Evolutionary conservation across 2,113 vertebrate species (phyloP), one percentile per base, ranked within the genome.

Genomic region (Cinclus mexicanus): DNA sequence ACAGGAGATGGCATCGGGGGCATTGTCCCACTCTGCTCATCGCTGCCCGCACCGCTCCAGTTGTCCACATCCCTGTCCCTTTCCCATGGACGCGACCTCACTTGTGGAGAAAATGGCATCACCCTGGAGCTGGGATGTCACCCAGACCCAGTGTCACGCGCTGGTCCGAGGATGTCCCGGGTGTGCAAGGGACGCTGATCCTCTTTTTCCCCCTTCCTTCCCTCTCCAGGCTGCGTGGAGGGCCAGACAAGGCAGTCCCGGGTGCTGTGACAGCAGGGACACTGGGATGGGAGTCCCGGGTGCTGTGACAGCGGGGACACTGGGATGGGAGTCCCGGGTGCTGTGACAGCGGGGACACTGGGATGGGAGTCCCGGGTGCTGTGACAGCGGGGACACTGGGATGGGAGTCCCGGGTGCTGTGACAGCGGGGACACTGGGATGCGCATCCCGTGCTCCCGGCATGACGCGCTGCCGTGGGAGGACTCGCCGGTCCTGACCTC

Each of bases 351-450:
- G 4, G 2, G 29, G 57, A 63, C 50, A 37, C 5, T 7, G 76
- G 39, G 29, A 50, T 63, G 22, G 0, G 2, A n/a, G 24, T 22
- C 33, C 42, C 3, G 12, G 8, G 12, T 0, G 5, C 18, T n/a
- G 29, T 22, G 49, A 44, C 37, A n/a, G 11, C 1, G 10, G 0
- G 59, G 19, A 37, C 50, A 37, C 5, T 7, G 76, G 39, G 37
- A 50, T 63, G 22, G 0, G 2, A n/a, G 24, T 22, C 33, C 42
- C 3, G 12, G 8, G 7, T 0, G 1, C 37, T 44, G 31, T 11
- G 49, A 42, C 35, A n/a, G n/a, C n/a, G n/a, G n/a, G n/a, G n/a
- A n/a, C 49, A 26, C 49, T 15, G 49, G 12, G 56, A 63, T 63
- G 39, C 1, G 2, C 57, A 22, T 29, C 37, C 64, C 64, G 14